Evolutionary conservation across 2,888 invertebrate genomes (phyloP).

Genomic region (Acanthosoma haemorrhoidale): DNA sequence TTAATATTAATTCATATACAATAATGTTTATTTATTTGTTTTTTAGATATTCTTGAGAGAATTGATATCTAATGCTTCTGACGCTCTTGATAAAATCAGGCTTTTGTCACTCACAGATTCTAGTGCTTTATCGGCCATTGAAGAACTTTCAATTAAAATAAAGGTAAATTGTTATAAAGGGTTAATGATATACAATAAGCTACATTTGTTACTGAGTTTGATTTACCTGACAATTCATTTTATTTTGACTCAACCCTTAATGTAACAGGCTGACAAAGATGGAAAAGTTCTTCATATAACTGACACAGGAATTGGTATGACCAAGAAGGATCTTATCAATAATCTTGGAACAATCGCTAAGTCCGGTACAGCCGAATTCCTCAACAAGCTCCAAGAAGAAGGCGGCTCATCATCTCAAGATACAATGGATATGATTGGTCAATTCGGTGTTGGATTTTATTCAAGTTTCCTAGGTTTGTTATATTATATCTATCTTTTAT

Average conservation of each 20-base stretch:
- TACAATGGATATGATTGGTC: constrained; percentile 96
- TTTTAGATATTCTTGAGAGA: constrained; percentile 88
- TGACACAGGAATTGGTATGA: constrained; percentile 98
- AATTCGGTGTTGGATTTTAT: constrained; percentile 99
- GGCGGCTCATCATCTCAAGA: constrained; percentile 57
- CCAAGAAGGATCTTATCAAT: constrained; percentile 82
- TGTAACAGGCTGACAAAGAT: constrained; percentile 74
- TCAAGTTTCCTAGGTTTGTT: constrained; percentile 73
- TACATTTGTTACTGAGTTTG: neutral
- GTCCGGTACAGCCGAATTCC: constrained; percentile 93
- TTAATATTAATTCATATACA: no score
- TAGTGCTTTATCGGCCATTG: constrained; percentile 66
- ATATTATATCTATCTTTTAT: neutral
- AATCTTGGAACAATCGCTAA: constrained; percentile 98
- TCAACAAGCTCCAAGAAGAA: constrained; percentile 78
- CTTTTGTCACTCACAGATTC: constrained; percentile 85
- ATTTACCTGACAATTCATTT: neutral
- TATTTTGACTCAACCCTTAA: no score
- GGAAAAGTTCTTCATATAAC: constrained; percentile 85
- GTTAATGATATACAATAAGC: neutral
- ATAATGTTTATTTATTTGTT: neutral
- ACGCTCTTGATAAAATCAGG: constrained; percentile 97
- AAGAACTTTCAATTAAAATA: constrained; percentile 83
- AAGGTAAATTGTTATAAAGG: constrained; percentile 49
- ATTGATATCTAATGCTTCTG: constrained; percentile 97